Percentiles rank a stretch among this genome's conserved stretches.
phyloP scores from a whole-genome alignment of 2,888 invertebrate genomes.

The Trichopria drosophilae region DNA sequence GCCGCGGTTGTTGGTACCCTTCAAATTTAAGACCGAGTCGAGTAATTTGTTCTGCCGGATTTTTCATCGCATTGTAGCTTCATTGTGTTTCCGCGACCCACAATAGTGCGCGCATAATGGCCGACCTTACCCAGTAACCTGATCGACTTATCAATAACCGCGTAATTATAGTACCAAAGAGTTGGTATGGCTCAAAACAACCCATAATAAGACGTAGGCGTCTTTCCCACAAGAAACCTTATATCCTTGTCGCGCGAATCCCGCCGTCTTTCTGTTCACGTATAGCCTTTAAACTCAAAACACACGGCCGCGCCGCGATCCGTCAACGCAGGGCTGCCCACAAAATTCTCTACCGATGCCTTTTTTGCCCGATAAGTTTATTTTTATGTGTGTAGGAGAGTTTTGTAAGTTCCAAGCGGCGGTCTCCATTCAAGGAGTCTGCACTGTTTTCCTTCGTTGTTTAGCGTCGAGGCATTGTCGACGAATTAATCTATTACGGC shows the following conservation, averaged over 20 bases:
- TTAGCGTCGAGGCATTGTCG: conserved; percentile 41
- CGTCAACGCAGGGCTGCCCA: too few species aligned
- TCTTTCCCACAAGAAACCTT: conserved; percentile 59
- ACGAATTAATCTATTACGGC: conserved; percentile 55
- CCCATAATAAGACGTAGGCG: conserved; percentile 58
- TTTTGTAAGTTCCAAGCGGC: conserved; percentile 14
- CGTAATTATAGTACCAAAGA: conserved; percentile 59
- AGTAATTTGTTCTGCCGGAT: conserved; percentile 14
- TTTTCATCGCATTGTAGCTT: neutral
- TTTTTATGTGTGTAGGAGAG: too few species aligned
- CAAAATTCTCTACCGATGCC: too few species aligned
- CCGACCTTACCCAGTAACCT: conserved; percentile 48
- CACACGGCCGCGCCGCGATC: too few species aligned
- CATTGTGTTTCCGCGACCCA: conserved; percentile 31
- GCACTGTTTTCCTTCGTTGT: conserved; percentile 30
- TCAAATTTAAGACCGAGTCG: too few species aligned
- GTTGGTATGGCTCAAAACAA: conserved; percentile 58
- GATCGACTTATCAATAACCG: conserved; percentile 60
- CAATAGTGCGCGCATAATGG: conserved; percentile 33
- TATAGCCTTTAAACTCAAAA: too few species aligned
- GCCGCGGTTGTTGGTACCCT: too few species aligned
- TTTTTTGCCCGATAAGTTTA: too few species aligned
- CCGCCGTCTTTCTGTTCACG: conserved; percentile 48
- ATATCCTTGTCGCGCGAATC: conserved; percentile 53
- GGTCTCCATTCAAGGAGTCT: conserved; percentile 16